Evolutionary conservation across 2,888 invertebrate genomes (phyloP).

Genomic region (Mimachlamys varia): DNA sequence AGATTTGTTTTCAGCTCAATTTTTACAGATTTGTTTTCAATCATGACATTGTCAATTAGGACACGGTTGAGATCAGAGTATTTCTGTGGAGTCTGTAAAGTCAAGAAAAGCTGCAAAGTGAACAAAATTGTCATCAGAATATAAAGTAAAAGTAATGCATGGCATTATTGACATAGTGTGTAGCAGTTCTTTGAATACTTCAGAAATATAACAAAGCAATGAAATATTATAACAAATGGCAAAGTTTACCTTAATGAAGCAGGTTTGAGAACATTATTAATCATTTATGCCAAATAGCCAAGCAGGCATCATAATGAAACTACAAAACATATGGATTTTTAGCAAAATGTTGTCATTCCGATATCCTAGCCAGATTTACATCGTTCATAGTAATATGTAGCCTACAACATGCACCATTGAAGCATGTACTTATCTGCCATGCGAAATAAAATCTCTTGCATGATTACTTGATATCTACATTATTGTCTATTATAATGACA

Average conservation of each 20-base stretch:
- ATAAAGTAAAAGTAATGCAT: not conserved
- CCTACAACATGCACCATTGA: conserved; percentile 1
- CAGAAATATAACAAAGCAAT: conserved; percentile 21
- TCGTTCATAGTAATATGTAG: not conserved
- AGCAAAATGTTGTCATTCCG: not conserved
- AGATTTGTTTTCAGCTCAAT: not conserved
- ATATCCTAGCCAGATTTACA: not conserved
- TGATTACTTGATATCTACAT: not conserved
- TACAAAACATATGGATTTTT: not conserved
- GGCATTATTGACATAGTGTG: not conserved
- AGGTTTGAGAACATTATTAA: not conserved
- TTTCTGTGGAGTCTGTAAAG: not conserved
- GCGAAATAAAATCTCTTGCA: not conserved
- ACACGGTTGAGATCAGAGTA: not conserved
- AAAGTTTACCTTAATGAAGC: not conserved
- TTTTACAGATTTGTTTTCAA: not conserved
- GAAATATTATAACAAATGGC: not conserved
- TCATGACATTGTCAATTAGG: not conserved
- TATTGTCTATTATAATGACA: not conserved
- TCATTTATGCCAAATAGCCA: not conserved
- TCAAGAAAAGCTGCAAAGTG: conserved; percentile 9
- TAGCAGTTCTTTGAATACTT: not conserved
- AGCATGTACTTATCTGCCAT: conserved; percentile 1
- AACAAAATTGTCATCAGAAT: conserved; percentile 22
- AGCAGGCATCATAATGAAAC: not conserved